Evolutionary conservation across 1,140 invertebrate genomes (phyloP).

Genomic region (Sitodiplosis mosellana): DNA sequence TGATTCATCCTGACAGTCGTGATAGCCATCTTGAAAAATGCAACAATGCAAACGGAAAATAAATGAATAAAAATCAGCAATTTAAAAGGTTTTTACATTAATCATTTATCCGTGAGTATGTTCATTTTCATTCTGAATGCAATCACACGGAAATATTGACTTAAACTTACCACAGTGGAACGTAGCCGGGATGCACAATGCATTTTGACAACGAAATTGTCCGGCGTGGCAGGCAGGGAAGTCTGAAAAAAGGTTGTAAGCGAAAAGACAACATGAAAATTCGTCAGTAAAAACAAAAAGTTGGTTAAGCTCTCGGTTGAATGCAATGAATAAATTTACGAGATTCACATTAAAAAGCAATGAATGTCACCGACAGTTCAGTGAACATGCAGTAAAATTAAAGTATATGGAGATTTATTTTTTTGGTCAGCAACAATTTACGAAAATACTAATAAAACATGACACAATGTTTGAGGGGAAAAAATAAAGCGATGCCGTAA

Average conservation of each 20-base stretch:
- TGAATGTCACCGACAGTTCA: background rate
- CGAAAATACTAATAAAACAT: background rate
- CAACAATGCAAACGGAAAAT: no score
- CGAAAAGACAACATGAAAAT: no score
- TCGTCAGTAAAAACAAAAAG: background rate
- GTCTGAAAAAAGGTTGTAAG: constrained; percentile 33
- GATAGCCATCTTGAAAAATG: no score
- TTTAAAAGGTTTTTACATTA: no score
- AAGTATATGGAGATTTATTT: no score
- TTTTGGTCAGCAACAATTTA: background rate
- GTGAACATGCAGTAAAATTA: no score
- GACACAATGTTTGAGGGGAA: background rate
- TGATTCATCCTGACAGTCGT: constrained; percentile 68
- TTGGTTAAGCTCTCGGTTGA: background rate
- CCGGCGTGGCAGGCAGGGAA: constrained; percentile 77
- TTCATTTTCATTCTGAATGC: no score
- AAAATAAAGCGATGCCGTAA: no score
- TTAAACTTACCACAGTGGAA: constrained; percentile 73
- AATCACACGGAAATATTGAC: no score
- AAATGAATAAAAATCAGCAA: no score
- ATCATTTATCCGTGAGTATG: no score
- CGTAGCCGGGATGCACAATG: constrained; percentile 72
- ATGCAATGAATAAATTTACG: constrained; percentile 2
- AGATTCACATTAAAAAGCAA: background rate
- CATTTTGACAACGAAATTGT: constrained; percentile 86